Base-by-base conservation (phyloP, 2,113 vertebrate genomes). In the Trematomus loennbergii region DNA sequence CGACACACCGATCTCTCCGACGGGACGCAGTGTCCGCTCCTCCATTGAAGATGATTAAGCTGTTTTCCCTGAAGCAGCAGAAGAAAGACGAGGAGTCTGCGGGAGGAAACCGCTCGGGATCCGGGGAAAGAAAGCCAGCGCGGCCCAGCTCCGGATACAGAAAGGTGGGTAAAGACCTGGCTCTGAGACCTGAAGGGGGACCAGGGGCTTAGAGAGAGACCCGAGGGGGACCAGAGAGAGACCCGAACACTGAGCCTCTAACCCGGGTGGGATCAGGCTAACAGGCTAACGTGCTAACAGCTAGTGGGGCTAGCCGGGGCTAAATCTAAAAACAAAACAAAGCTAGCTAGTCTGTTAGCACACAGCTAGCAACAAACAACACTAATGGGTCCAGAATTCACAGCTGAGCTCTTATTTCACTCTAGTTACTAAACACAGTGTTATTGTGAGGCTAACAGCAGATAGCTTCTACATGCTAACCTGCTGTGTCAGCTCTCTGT, bases 41-140 rank as follows among this genome's bases (percentile, higher is more conserved):
- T 22, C n/a, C 45, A 48, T 9, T 91, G 89, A 94, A 94, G 88
- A 98, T 98, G 97, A 98, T 98, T 96, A 98, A 97, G 95, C 96
- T 98, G 75, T 98, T 98, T 94, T 97, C 97, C 84, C 93, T 98
- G 83, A 98, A 98, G 93, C 97, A 98, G 95, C 97, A 98, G 96
- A 98, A 98, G 96, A 98, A 98, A 95, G 97, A 98, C 95, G 97
- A 98, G 94, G 97, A 98, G 95, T 97, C 97, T 91, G 97, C 97
- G 60, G 97, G 97, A 90, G 97, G 96, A 88, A 96, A 97, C 95
- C 93, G 97, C 91, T 95, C 96, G 84, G 97, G 95, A 89, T 91
- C 92, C 94, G 95, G 94, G 87, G 95, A 0, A 98, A 98, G 89
- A 98, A 98, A 90, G 97, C 97, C 80, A 98, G 97, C 87, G 97